Conservation (phyloP, 2,888 invertebrate species). For the Melipona beecheii region DNA sequence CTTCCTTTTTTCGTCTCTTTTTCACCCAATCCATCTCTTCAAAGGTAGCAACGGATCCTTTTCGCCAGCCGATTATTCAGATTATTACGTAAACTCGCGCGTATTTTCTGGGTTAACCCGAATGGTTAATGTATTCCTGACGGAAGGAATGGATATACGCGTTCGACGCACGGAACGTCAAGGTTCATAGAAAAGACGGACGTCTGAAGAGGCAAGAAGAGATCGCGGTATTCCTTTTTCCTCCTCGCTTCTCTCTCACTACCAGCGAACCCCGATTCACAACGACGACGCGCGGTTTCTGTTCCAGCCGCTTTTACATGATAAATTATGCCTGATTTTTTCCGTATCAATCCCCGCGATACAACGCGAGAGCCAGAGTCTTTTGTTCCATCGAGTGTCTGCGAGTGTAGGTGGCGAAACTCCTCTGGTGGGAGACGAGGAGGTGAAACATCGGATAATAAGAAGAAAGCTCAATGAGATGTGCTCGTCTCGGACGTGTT, state of each 20-base stretch:
- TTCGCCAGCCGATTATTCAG: not conserved
- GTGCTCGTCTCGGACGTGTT: not conserved
- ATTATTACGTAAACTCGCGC: conserved; percentile 20
- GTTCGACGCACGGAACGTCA: conserved; percentile 27
- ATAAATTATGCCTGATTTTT: conserved; percentile 69
- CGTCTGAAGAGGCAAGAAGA: conserved; percentile 43
- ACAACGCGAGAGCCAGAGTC: conserved; percentile 35
- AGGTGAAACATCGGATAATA: conserved; percentile 57
- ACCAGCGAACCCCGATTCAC: conserved; percentile 46
- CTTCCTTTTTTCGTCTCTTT: not conserved
- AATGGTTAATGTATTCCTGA: conserved; percentile 39
- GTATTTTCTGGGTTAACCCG: conserved; percentile 25
- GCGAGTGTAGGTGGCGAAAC: conserved; percentile 58
- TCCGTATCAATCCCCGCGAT: conserved; percentile 59
- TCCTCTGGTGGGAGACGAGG: conserved; percentile 43
- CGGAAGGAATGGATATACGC: conserved; percentile 45
- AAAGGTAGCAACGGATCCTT: not conserved
- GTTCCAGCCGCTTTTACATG: conserved; percentile 62
- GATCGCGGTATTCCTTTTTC: conserved; percentile 20
- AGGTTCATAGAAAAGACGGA: conserved; percentile 55
- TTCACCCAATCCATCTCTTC: not conserved
- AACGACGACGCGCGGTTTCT: conserved; percentile 46
- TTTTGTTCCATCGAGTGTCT: conserved; percentile 61
- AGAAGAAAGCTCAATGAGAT: conserved; percentile 51
- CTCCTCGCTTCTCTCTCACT: not conserved